Evolutionary conservation across 2,113 vertebrate species (phyloP).

Genomic region (Nematolebias whitei): DNA sequence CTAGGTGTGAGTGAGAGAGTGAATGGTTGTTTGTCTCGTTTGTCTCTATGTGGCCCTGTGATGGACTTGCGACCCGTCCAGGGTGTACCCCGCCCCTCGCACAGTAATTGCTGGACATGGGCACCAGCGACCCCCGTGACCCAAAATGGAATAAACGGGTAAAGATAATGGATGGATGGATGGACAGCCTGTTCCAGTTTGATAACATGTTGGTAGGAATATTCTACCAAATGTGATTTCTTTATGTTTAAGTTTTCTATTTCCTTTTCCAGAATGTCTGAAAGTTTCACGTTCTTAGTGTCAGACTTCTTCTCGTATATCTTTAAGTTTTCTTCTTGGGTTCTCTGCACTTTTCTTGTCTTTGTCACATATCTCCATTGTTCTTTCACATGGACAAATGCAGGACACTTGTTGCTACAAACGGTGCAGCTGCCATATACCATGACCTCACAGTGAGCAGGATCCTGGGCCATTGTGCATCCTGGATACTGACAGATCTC

Average conservation of each 20-base stretch:
- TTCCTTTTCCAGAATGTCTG: not conserved
- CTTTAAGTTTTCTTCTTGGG: not conserved
- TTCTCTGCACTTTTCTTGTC: conserved; percentile 5
- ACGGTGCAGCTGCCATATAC: not conserved
- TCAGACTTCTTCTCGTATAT: not conserved
- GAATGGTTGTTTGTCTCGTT: too few relatives aligned
- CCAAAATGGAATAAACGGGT: too few relatives aligned
- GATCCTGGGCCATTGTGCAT: not conserved
- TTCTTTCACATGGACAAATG: conserved; percentile 20
- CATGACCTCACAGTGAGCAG: not conserved
- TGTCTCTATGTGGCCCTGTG: too few relatives aligned
- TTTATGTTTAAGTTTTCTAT: not conserved
- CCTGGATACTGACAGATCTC: conserved; percentile 3
- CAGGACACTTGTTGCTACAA: conserved; percentile 4
- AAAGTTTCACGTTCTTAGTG: not conserved
- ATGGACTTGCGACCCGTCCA: too few relatives aligned
- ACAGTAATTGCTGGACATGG: too few relatives aligned
- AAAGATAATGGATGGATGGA: too few relatives aligned
- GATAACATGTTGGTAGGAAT: not conserved
- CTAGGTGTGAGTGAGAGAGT: too few relatives aligned
- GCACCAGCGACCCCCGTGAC: too few relatives aligned
- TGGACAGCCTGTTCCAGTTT: not conserved
- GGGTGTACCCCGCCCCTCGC: too few relatives aligned
- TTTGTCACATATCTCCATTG: not conserved
- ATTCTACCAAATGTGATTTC: not conserved